These are phyloP conservation scores for Andrena hattorfiana DNA, from an alignment of 2,888 invertebrate genomes.

Conservation along the genomic window DNA sequence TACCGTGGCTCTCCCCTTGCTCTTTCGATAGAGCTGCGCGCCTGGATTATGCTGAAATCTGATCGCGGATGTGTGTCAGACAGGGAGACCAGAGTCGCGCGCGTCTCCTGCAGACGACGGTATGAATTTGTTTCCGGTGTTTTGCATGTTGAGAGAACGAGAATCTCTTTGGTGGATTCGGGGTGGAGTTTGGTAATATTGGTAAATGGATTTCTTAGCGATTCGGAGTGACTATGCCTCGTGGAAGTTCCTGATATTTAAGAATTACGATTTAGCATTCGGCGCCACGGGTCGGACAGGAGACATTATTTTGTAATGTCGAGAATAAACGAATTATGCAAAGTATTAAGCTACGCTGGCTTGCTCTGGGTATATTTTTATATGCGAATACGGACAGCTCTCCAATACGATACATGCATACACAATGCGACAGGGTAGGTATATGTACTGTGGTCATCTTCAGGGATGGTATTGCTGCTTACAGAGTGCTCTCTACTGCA, in stretches of 20 bases:
- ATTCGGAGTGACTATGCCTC: background rate
- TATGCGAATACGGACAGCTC: background rate
- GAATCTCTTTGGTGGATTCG: background rate
- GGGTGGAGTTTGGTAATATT: background rate
- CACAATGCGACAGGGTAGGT: constrained; percentile 10
- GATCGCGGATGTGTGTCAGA: constrained; percentile 18
- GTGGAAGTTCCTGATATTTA: background rate
- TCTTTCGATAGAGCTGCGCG: background rate
- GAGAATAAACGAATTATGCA: background rate
- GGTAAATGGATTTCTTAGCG: background rate
- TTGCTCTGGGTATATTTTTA: background rate
- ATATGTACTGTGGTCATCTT: constrained; percentile 40
- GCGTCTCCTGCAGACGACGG: background rate
- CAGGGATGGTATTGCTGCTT: background rate
- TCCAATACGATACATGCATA: constrained; percentile 2
- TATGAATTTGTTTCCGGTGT: background rate
- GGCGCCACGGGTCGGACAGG: no score
- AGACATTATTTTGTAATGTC: background rate
- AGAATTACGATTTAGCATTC: background rate
- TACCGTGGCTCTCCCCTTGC: background rate
- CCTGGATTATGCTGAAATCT: constrained; percentile 26
- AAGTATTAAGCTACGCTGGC: background rate
- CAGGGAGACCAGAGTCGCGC: background rate
- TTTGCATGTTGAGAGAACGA: background rate
- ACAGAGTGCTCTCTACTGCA: background rate